Conservation (phyloP, 2,888 invertebrate species). For the Galeopsomyia nigrocyanea region DNA sequence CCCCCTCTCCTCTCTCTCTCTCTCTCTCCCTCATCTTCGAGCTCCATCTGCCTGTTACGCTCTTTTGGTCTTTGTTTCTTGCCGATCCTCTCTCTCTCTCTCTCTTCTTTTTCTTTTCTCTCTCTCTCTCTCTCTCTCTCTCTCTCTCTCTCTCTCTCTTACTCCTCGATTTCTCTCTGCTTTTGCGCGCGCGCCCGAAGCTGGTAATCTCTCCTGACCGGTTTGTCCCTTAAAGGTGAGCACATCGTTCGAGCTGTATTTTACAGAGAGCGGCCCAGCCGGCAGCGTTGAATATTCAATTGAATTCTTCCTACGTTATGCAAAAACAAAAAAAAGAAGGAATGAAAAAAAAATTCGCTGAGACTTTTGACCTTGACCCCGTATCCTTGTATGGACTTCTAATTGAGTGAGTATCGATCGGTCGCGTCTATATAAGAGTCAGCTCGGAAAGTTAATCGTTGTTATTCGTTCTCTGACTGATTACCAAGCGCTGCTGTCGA, state of each 20-base stretch:
- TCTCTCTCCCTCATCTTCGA: slow-evolving; percentile 36
- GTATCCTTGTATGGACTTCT: too few species aligned
- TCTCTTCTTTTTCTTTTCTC: slow-evolving; percentile 21
- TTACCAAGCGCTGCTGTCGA: background rate
- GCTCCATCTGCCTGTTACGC: slow-evolving; percentile 28
- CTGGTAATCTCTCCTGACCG: slow-evolving; percentile 20
- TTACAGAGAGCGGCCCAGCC: background rate
- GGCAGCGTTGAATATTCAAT: slow-evolving; percentile 36
- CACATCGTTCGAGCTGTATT: background rate
- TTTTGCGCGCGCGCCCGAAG: slow-evolving; percentile 8
- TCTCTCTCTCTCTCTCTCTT: slow-evolving; percentile 27
- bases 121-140: slow-evolving; percentile 25
- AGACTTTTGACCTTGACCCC: too few species aligned
- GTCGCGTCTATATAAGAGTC: too few species aligned
- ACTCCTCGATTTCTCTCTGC: slow-evolving; percentile 23
- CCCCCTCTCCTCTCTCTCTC: slow-evolving; percentile 1
- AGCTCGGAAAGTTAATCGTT: background rate
- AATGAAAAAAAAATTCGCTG: too few species aligned
- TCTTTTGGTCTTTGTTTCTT: slow-evolving; percentile 4
- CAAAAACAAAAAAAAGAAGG: too few species aligned
- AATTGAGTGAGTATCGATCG: too few species aligned
- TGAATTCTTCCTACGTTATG: background rate
- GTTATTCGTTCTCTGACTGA: background rate
- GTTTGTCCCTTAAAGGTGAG: slow-evolving; percentile 1
- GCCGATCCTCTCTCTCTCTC: slow-evolving; percentile 21